Percentiles rank a stretch among this genome's conserved stretches.
These are phyloP conservation scores for Thinocorus orbignyianus DNA, from an alignment of 2,113 vertebrate genomes.

Conservation along the genomic window DNA sequence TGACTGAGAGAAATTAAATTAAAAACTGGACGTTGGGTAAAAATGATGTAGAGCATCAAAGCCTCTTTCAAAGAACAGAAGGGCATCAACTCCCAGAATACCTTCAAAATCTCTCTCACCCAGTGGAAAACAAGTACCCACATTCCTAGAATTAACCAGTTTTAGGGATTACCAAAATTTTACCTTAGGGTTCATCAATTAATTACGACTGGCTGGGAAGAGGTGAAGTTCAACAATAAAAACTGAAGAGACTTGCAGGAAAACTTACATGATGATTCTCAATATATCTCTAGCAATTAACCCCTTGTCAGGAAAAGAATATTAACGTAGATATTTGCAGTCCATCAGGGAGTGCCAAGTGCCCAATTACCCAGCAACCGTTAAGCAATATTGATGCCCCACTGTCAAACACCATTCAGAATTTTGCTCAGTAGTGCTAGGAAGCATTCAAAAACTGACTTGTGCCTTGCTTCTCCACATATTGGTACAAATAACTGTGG, in stretches of 20 bases:
- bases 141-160: neutral
- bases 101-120: neutral
- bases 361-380: neutral
- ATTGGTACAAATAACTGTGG: neutral
- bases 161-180: neutral
- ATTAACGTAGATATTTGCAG: neutral
- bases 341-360: neutral
- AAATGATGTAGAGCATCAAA: neutral
- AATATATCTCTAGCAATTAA: rapidly evolving
- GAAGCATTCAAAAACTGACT: neutral
- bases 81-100: neutral
- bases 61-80: neutral
- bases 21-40: neutral
- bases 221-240: neutral
- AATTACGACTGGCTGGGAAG: too few relatives aligned
- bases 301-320: neutral
- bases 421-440: neutral
- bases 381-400: neutral
- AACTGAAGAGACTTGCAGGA: neutral
- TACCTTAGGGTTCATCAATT: too few relatives aligned
- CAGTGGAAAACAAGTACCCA: neutral
- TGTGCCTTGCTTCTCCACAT: neutral
- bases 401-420: neutral
- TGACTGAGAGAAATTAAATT: neutral
- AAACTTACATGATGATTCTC: rapidly evolving